Conservation (phyloP, 2,888 invertebrate species). For the Meloe dianella region DNA sequence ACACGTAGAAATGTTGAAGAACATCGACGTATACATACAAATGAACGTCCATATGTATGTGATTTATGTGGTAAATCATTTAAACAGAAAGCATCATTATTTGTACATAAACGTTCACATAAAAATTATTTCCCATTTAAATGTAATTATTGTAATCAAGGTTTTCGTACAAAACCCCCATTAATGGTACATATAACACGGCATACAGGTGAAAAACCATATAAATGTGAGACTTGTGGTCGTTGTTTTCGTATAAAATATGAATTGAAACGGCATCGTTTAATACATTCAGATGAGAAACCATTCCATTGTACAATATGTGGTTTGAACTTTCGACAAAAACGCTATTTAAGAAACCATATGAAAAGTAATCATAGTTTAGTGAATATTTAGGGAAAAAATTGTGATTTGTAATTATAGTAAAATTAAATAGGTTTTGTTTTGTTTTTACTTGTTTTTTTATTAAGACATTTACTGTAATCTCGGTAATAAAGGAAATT, state of each 20-base stretch:
- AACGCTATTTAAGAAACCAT: constrained; percentile 63
- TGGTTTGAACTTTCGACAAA: constrained; percentile 61
- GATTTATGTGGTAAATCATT: constrained; percentile 68
- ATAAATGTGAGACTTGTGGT: constrained; percentile 66
- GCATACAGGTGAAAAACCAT: constrained; percentile 69
- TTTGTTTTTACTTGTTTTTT: background rate
- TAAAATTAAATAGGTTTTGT: background rate
- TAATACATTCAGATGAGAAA: constrained; percentile 63
- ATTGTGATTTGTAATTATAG: background rate
- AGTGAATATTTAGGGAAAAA: background rate
- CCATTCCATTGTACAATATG: constrained; percentile 61
- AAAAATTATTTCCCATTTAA: constrained; percentile 63
- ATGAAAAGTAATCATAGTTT: constrained; percentile 57
- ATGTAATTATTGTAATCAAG: constrained; percentile 67
- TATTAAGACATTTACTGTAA: background rate
- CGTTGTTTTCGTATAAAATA: constrained; percentile 66
- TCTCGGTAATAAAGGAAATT: background rate
- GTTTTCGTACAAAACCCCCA: constrained; percentile 66
- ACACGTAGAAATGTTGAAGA: constrained; percentile 68
- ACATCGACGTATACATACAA: constrained; percentile 67
- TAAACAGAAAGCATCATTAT: constrained; percentile 70
- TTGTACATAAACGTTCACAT: constrained; percentile 69
- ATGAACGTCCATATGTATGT: constrained; percentile 66
- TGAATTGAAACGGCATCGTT: constrained; percentile 65
- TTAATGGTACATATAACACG: constrained; percentile 65